Base-by-base conservation (phyloP, 1,140 invertebrate species). In the Apis cerana region DNA sequence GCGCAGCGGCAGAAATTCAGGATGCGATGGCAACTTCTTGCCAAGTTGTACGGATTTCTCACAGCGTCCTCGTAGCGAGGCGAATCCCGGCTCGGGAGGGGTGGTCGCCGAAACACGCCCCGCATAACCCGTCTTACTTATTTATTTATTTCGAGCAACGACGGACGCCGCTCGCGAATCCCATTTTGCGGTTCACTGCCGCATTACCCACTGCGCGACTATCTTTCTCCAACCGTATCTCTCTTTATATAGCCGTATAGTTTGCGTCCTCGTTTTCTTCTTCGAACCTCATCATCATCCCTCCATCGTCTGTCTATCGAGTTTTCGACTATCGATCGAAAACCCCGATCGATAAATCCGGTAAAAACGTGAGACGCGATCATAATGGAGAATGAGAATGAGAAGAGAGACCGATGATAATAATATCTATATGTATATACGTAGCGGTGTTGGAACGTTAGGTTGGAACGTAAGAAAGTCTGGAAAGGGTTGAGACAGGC, bases 361-460 rank as follows among this genome's bases (percentile, higher is more conserved):
- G 33, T 43, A 43, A 43, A 43, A 43, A 43, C 33, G 33, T 33
- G 33, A 33, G 4, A 33, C 33, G 33, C 33, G 33, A 2, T 33
- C 33, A 3, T 33, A 3, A 33, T 33, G 4, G 27, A 33, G 27
- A 27, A 1, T 27, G 33, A 43, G 33, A 43, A 43, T 7, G 33
- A 43, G 33, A 43, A 43, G 33, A 7, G 33, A 3, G 2, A 33
- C 5, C 5, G 33, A 43, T 43, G 33, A 43, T 43, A 43, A 94
- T 93, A 94, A 93, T 92, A 93, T 92, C 89, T 33, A 3, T 33
- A 33, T 3, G 0, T 33, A 33, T 33, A 33, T 4, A 33, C 2
- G 3, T 33, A 33, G 33, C 33, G 33, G 33, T 33, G 11, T 43
- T 43, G 33, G 54, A 13, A 17, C 59, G 65, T 17, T 27, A 27